Evolutionary conservation across 2,888 invertebrate genomes (phyloP).

Genomic region (Chouioia cunea): DNA sequence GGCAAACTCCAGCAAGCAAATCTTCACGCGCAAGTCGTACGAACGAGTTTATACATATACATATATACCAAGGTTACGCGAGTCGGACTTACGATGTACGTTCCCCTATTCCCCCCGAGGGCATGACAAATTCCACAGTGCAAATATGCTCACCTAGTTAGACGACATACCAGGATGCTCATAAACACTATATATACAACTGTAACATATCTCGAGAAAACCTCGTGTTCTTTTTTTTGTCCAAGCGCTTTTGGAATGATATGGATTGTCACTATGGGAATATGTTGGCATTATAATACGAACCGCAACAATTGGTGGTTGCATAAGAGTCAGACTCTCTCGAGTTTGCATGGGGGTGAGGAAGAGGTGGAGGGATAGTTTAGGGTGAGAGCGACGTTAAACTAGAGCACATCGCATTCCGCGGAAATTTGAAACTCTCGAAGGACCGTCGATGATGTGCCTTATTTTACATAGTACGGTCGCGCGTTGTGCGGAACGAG

Average conservation of each 20-base stretch:
- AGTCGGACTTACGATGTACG: too few relatives aligned
- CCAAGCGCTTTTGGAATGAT: background rate
- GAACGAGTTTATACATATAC: too few relatives aligned
- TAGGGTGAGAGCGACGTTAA: conserved; percentile 1
- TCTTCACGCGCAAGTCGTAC: too few relatives aligned
- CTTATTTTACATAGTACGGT: conserved; percentile 42
- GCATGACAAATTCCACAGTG: conserved; percentile 52
- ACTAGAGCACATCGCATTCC: conserved; percentile 24
- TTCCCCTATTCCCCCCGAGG: too few relatives aligned
- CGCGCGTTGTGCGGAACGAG: conserved; percentile 18
- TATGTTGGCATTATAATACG: conserved; percentile 30
- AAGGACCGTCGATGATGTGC: conserved; percentile 45
- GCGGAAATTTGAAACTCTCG: conserved; percentile 44
- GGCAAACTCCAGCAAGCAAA: too few relatives aligned
- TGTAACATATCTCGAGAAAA: too few relatives aligned
- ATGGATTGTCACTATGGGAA: conserved; percentile 7
- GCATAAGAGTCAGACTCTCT: conserved; percentile 22
- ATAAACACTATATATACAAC: conserved; percentile 46
- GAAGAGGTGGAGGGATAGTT: too few relatives aligned
- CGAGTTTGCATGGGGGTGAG: conserved; percentile 48
- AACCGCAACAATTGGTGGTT: conserved; percentile 32
- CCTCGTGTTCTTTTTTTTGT: too few relatives aligned
- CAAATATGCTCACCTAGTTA: conserved; percentile 63
- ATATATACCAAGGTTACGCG: too few relatives aligned
- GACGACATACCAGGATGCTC: conserved; percentile 61